phyloP scores from a whole-genome alignment of 2,797 vertebrate genomes.

The Gallinago stenura region DNA sequence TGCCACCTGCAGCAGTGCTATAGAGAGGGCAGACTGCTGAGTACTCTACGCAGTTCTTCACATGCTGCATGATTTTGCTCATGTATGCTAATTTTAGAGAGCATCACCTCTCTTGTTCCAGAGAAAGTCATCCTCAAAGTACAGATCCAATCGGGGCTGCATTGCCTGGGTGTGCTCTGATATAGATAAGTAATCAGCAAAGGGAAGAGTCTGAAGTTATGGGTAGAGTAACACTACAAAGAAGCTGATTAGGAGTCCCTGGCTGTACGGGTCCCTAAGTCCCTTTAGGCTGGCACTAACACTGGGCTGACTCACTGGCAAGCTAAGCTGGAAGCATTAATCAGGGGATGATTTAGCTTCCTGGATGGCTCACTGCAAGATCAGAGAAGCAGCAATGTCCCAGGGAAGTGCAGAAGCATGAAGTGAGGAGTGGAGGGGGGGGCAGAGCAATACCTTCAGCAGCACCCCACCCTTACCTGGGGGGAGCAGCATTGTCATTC shows the following conservation, averaged over 20 bases:
- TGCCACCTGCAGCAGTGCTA: background rate
- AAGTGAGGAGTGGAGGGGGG: fast-evolving
- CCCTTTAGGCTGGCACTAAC: background rate
- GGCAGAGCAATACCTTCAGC: background rate
- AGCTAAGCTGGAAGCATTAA: background rate
- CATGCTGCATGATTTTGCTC: background rate
- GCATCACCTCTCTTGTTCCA: background rate
- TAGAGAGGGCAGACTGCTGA: background rate
- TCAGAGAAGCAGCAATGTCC: background rate
- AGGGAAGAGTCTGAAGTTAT: background rate
- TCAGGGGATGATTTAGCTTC: background rate
- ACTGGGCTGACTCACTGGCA: background rate
- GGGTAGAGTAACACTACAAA: fast-evolving
- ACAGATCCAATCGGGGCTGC: fast-evolving
- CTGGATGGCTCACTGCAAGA: background rate
- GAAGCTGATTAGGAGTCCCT: background rate
- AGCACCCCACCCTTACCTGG: background rate
- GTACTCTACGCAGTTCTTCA: background rate
- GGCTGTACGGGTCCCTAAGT: background rate
- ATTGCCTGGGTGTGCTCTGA: background rate
- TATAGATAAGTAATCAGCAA: background rate
- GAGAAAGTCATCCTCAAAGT: background rate
- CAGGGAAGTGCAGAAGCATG: background rate
- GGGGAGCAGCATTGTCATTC: background rate
- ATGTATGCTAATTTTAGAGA: background rate